phyloP scores from a whole-genome alignment of 2,888 invertebrate species.

The Unio delphinus region DNA sequence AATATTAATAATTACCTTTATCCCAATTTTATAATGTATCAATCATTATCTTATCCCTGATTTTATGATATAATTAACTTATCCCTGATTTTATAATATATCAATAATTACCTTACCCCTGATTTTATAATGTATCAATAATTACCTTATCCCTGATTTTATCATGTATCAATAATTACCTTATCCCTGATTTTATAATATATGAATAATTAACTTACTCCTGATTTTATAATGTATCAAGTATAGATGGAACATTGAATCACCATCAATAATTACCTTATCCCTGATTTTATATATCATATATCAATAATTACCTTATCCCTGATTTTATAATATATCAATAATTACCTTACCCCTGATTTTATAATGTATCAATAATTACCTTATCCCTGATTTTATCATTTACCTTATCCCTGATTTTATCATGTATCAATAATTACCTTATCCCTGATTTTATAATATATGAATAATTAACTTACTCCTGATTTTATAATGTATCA shows the following conservation, averaged over 20 bases:
- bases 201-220: slow-evolving; percentile 74
- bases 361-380: slow-evolving; percentile 71
- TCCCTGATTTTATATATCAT: slow-evolving; percentile 68
- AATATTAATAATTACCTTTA: too few relatives aligned
- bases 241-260: too few relatives aligned
- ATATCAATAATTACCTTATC: slow-evolving; percentile 61
- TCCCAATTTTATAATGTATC: slow-evolving; percentile 72
- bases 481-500: slow-evolving; percentile 70
- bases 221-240: slow-evolving; percentile 70
- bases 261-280: slow-evolving; percentile 19
- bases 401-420: slow-evolving; percentile 68
- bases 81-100: too few relatives aligned
- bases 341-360: slow-evolving; percentile 26
- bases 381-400: slow-evolving; percentile 54
- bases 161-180: slow-evolving; percentile 71
- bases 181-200: slow-evolving; percentile 69
- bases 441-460: slow-evolving; percentile 69
- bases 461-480: slow-evolving; percentile 60
- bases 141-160: slow-evolving; percentile 48
- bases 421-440: slow-evolving; percentile 71
- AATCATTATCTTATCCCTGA: slow-evolving; percentile 41
- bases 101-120: slow-evolving; percentile 15
- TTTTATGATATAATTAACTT: slow-evolving; percentile 71
- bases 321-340: too few relatives aligned
- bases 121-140: slow-evolving; percentile 71